These are phyloP conservation scores for Forbesichthys agassizii DNA, from an alignment of 2,113 vertebrate genomes.

Conservation along the genomic window DNA sequence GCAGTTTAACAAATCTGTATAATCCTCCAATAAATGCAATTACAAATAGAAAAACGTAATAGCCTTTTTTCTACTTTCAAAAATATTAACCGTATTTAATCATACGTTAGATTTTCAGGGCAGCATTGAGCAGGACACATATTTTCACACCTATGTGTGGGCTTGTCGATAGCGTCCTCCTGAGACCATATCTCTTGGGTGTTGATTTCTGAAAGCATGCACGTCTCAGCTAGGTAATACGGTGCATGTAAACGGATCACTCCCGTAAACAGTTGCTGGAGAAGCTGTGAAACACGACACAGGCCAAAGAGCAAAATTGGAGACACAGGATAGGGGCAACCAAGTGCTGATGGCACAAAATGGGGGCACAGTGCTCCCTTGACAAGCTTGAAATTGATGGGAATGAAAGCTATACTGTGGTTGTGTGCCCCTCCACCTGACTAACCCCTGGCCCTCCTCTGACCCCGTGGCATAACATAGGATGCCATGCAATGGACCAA, in stretches of 20 bases:
- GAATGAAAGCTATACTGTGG: slow-evolving; percentile 52
- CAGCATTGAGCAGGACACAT: slow-evolving; percentile 14
- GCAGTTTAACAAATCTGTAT: too few relatives aligned
- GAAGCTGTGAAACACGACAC: slow-evolving; percentile 79
- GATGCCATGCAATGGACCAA: too few relatives aligned
- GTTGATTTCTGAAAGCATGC: slow-evolving; percentile 81
- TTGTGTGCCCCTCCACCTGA: slow-evolving; percentile 19
- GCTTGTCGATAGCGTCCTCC: slow-evolving; percentile 55
- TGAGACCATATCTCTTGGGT: slow-evolving; percentile 76
- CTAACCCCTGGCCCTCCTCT: not conserved
- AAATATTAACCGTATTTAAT: not conserved
- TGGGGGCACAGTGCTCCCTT: slow-evolving; percentile 38
- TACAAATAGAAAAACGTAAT: not conserved
- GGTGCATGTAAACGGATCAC: slow-evolving; percentile 74
- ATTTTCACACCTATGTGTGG: slow-evolving; percentile 49
- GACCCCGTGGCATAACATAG: not conserved
- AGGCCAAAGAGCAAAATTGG: slow-evolving; percentile 72
- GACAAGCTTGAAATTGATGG: slow-evolving; percentile 53
- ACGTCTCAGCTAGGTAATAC: slow-evolving; percentile 69
- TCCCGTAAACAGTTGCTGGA: slow-evolving; percentile 75
- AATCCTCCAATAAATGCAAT: not conserved
- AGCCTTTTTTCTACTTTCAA: too few relatives aligned
- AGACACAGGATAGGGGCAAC: slow-evolving; percentile 70
- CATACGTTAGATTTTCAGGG: not conserved
- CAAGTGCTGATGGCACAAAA: slow-evolving; percentile 67